Base-by-base conservation (phyloP, 2,888 invertebrate genomes). In the Parapristionchus giblindavisi region DNA sequence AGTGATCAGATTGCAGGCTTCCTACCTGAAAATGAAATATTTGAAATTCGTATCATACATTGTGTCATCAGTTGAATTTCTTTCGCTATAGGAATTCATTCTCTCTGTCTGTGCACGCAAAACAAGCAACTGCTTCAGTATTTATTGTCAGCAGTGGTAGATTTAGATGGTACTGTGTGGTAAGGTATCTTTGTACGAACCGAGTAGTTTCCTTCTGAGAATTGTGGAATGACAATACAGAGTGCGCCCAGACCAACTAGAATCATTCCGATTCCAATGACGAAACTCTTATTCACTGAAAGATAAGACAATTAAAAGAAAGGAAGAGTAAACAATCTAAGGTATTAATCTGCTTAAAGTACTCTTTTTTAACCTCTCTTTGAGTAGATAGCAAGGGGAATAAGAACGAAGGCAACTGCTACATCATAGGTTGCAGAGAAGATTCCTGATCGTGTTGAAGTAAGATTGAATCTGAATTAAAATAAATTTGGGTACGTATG, bases 401-500 rank as follows among this genome's bases (percentile, higher is more conserved):
- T 72, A 24, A 81, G 75, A 79, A 80, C 78, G 52, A 83, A 11
- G 51, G 79, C 79, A 2, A 83, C 80, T 34, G 81, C 81, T 6
- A 83, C 78, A 71, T 83, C 82, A 75, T 83, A 83, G 0, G 79
- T 80, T 0, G 81, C 82, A 2, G 82, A 79, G 36, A 83, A 83
- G 21, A 80, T 77, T 63, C 82, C 81, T 63, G 79, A 79, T 66
- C 79, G 77, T 4, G 79, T 80, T 8, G 82, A 83, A 4, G 80
- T 77, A 14, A 83, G 76, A 71, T 78, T 77, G 68, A 80, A 82
- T 43, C 81, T 81, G 40, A 56, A 63, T n/a, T n/a, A 65, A 43
- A n/a, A n/a, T n/a, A n/a, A n/a, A n/a, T n/a, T n/a, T n/a, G n/a
- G n/a, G n/a, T n/a, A n/a, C n/a, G n/a, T n/a, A n/a, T n/a, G n/a